Percentiles rank a stretch among this genome's conserved stretches.
Conservation (phyloP, 2,113 vertebrate species). For the Sprattus sprattus region DNA sequence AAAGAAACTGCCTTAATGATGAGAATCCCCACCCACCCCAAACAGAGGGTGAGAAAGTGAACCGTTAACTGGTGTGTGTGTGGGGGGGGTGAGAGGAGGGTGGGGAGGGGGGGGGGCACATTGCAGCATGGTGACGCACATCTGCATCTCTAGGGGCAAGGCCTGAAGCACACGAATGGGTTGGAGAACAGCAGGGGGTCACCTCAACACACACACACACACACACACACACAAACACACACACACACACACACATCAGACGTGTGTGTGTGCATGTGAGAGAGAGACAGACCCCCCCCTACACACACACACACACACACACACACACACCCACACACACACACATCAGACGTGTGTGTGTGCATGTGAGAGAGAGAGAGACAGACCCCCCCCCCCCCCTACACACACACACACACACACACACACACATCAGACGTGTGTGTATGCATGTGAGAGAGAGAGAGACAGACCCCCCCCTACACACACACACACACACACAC, state of each 20-base stretch:
- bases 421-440: not conserved
- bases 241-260: conserved; percentile 13
- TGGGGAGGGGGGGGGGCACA: not conserved
- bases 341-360: not conserved
- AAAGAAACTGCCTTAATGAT: conserved; percentile 21
- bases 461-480: conserved; percentile 1
- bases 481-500: not conserved
- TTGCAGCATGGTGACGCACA: conserved; percentile 6
- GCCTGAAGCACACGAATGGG: not conserved
- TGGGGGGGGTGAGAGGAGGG: too few species aligned
- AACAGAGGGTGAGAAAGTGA: not conserved
- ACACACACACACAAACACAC: conserved; percentile 25
- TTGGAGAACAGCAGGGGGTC: conserved; percentile 3
- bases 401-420: conserved; percentile 24
- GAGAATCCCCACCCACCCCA: conserved; percentile 7
- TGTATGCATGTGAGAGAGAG: too few species aligned
- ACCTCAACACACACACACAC: not conserved
- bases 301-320: conserved; percentile 21
- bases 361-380: too few species aligned
- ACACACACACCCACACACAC: conserved; percentile 9
- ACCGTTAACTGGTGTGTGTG: conserved; percentile 17
- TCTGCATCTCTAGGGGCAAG: conserved; percentile 17
- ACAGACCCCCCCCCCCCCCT: not conserved
- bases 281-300: not conserved
- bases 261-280: too few species aligned